phyloP scores from a whole-genome alignment of 2,113 vertebrate genomes.

The Lutjanus erythropterus region DNA sequence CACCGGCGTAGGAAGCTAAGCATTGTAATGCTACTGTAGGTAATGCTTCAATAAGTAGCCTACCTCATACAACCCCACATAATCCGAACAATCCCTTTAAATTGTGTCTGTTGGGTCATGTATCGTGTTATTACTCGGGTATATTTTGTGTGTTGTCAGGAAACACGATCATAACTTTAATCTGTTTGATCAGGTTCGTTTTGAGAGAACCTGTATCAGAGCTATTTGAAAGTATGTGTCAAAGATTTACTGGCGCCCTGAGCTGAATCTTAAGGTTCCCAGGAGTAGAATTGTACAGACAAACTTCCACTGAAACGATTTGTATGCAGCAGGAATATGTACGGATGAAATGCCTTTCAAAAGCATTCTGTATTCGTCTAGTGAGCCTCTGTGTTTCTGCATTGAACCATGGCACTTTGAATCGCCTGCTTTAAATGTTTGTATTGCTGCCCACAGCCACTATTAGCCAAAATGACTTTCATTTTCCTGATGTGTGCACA shows the following conservation, averaged over 20 bases:
- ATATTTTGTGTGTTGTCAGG: neutral
- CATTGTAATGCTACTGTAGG: no score
- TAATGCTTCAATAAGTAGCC: no score
- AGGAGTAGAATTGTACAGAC: constrained; percentile 48
- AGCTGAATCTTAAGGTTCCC: constrained; percentile 71
- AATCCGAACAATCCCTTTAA: no score
- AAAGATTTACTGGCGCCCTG: constrained; percentile 53
- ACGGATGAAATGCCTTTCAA: constrained; percentile 67
- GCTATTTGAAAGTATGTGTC: constrained; percentile 47
- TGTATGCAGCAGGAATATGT: constrained; percentile 73
- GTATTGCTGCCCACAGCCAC: constrained; percentile 57
- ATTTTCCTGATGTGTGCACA: constrained; percentile 39
- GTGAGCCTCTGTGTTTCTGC: constrained; percentile 63
- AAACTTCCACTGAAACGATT: constrained; percentile 61
- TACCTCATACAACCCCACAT: no score
- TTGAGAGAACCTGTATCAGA: constrained; percentile 37
- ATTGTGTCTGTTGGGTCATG: neutral
- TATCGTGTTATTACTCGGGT: neutral
- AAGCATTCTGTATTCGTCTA: constrained; percentile 74
- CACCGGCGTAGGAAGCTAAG: no score
- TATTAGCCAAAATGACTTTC: constrained; percentile 65
- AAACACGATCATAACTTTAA: constrained; percentile 21
- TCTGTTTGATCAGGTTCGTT: constrained; percentile 51
- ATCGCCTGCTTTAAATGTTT: constrained; percentile 71
- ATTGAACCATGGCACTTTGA: constrained; percentile 63